These are phyloP conservation scores for Callorhinus ursinus DNA, from an alignment of 2,113 vertebrate genomes.

Conservation along the genomic window DNA sequence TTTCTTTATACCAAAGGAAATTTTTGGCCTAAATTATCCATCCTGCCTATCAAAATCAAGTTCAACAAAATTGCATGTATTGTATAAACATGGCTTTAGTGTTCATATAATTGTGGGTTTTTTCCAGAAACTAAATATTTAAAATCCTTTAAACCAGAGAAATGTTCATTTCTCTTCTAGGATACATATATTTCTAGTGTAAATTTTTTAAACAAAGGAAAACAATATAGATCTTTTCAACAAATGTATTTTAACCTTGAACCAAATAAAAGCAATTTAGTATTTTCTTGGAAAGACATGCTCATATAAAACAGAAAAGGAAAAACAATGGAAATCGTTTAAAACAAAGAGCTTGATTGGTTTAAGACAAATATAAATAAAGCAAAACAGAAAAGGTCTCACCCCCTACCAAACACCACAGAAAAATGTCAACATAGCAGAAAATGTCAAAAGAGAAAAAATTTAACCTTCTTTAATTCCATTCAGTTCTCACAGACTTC, in stretches of 20 bases:
- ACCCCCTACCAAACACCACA: conserved; percentile 22
- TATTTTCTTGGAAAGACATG: conserved; percentile 34
- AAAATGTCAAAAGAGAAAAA: conserved; percentile 71
- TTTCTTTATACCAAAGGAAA: conserved; percentile 23
- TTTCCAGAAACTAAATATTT: not conserved
- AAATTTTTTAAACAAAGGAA: conserved; percentile 34
- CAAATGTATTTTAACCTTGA: conserved; percentile 38
- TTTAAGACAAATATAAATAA: conserved; percentile 60
- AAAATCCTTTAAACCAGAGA: conserved; percentile 1
- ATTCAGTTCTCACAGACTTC: conserved; percentile 64
- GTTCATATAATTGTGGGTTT: not conserved
- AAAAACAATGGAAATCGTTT: conserved; percentile 43
- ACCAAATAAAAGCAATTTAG: not conserved
- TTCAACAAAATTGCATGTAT: not conserved
- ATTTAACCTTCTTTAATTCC: conserved; percentile 53
- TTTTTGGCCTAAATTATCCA: not conserved
- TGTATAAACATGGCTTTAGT: not conserved
- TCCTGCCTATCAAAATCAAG: not conserved
- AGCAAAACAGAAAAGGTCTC: conserved; percentile 60
- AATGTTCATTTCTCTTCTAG: not conserved
- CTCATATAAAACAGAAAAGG: not conserved
- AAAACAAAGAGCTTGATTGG: conserved; percentile 68
- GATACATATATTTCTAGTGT: not conserved
- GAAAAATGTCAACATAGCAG: conserved; percentile 68
- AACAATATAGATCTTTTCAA: not conserved